Conservation (phyloP, 2,797 vertebrate species). For the Leptatherina wallacei region DNA sequence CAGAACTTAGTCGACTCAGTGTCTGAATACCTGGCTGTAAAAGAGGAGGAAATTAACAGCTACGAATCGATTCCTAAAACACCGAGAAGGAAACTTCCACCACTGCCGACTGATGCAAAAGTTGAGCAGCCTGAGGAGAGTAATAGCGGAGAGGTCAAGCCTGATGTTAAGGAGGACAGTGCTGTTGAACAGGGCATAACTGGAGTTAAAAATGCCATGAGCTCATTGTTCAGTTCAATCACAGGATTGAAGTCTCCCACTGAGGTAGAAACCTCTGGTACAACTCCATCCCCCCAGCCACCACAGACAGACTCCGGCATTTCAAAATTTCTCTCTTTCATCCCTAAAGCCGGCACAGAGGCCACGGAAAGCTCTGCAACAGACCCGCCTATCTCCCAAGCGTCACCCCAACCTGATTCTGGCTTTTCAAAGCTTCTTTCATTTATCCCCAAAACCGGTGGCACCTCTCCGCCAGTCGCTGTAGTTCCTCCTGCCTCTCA, state of each 20-base stretch:
- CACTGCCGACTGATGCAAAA: conserved; percentile 61
- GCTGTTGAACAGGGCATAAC: conserved; percentile 73
- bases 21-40: conserved; percentile 94
- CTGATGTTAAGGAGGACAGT: conserved; percentile 71
- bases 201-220: conserved; percentile 89
- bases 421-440: conserved; percentile 83
- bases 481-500: conserved; percentile 79
- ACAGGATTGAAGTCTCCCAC: conserved; percentile 85
- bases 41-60: conserved; percentile 94
- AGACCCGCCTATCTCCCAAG: conserved; percentile 49
- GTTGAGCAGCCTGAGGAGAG: conserved; percentile 16
- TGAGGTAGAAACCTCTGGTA: conserved; percentile 69
- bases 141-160: conserved; percentile 43
- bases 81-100: conserved; percentile 75
- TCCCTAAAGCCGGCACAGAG: conserved; percentile 76
- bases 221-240: conserved; percentile 84
- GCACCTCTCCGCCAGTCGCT: conserved; percentile 71
- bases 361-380: conserved; percentile 72
- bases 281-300: conserved; percentile 65
- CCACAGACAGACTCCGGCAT: conserved; percentile 78
- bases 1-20: conserved; percentile 93
- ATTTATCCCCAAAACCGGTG: conserved; percentile 79
- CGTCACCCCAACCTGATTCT: conserved; percentile 74
- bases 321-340: conserved; percentile 82
- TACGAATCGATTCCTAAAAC: conserved; percentile 85